These are phyloP conservation scores for Myotis pilosus DNA, from an alignment of 2,797 vertebrate species.

Conservation along the genomic window DNA sequence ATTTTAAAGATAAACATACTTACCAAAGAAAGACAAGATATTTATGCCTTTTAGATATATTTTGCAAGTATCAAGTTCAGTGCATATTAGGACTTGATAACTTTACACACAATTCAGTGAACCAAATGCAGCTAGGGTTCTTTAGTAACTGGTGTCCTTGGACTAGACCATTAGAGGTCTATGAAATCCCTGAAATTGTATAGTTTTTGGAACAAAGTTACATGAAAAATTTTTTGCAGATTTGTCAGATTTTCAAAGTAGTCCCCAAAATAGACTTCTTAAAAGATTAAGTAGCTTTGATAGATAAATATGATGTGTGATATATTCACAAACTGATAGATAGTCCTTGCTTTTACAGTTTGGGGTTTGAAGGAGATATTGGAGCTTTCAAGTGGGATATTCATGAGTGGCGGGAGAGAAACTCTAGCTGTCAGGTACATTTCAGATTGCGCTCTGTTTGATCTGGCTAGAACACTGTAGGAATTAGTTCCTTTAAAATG, in stretches of 20 bases:
- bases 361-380: conserved; percentile 1
- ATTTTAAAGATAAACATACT: background rate
- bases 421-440: background rate
- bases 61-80: background rate
- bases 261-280: background rate
- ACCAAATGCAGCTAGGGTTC: background rate
- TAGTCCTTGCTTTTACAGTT: conserved; percentile 32
- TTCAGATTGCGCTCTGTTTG: background rate
- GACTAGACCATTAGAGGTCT: background rate
- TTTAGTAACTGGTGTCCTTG: background rate
- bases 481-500: conserved; percentile 52
- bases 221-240: background rate
- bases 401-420: background rate
- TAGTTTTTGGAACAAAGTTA: background rate
- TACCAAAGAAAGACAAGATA: background rate
- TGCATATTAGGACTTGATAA: background rate
- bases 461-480: conserved; percentile 21
- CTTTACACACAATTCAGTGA: background rate
- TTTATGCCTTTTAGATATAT: background rate
- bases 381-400: conserved; percentile 19
- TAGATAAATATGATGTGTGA: background rate
- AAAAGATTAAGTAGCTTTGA: background rate
- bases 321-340: background rate
- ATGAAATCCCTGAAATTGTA: background rate
- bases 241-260: conserved; percentile 21